Evolutionary conservation across 1,140 invertebrate genomes (phyloP), one percentile per base, ranked within the genome.

Genomic region (Chelonus insularis): DNA sequence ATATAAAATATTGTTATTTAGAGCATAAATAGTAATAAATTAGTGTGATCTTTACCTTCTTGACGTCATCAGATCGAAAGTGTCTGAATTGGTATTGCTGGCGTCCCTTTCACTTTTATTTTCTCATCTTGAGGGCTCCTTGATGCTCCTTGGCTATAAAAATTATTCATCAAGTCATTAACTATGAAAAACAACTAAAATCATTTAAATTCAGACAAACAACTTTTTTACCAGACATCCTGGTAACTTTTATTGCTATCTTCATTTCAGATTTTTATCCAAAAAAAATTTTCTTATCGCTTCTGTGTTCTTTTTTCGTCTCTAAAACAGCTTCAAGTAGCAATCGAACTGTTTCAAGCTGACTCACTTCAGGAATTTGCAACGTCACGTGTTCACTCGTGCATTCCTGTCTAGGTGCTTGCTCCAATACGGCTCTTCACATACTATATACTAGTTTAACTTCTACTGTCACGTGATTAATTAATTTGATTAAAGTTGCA

Each of bases 41-140:
- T 29, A 29, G 25, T 29, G 25, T 29, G 3, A 3, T 29, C 25
- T 29, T 4, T 29, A 29, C 25, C 25, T 29, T 8, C n/a, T 16
- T 20, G 12, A n/a, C 25, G 34, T 32, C 7, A 25, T 1, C 36
- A 51, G 36, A 41, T 55, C 18, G 36, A 39, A 41, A 34, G 43
- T 51, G 11, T 18, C 25, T 16, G 12, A 43, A 43, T 43, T 45
- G 2, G 41, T 16, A 45, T 45, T 9, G 12, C 16, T 14, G 12
- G 14, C 23, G 29, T 56, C 57, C 50, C 62, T 64, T 52, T 55
- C 50, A 47, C 56, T 64, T 64, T 64, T 56, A 25, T 55, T 64
- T 64, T 51, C 51, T 64, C 34, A 29, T 25, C 57, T 41, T 23
- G 14, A 18, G 43, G 25, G 18, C 25, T 54, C 29, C 47, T 21